phyloP scores from a whole-genome alignment of 2,113 vertebrate species.

The Tenebrosternarchus preto region DNA sequence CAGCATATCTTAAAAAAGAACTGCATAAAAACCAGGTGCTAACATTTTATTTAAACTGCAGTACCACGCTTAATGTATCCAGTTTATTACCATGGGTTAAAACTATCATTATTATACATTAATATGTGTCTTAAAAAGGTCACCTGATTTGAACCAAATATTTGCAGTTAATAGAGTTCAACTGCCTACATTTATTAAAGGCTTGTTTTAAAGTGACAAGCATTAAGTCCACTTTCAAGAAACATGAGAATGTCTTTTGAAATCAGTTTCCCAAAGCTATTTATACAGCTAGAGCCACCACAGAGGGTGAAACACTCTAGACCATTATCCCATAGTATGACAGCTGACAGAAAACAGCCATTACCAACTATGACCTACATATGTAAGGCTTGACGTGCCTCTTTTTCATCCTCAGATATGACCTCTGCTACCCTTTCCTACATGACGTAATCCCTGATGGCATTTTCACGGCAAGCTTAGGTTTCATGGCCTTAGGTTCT shows the following conservation, averaged over 20 bases:
- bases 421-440: background rate
- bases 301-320: conserved; percentile 14
- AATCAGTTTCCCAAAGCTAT: background rate
- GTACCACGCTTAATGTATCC: background rate
- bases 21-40: too few species aligned
- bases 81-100: background rate
- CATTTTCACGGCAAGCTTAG: background rate
- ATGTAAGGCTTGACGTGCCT: conserved; percentile 24
- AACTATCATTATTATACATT: background rate
- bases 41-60: background rate
- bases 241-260: conserved; percentile 2
- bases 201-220: background rate
- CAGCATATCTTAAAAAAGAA: too few species aligned
- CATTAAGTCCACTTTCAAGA: background rate
- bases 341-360: conserved; percentile 30
- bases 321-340: conserved; percentile 27
- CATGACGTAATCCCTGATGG: background rate
- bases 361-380: conserved; percentile 36
- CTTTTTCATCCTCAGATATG: conserved; percentile 5
- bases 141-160: background rate
- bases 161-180: conserved; percentile 1
- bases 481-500: background rate
- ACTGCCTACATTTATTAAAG: background rate
- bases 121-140: background rate
- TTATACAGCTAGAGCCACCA: conserved; percentile 16